A percentile compares a stretch with the other conserved stretches of the same genome.
Conservation (phyloP, 2,797 vertebrate species). For the Borostomias antarcticus region DNA sequence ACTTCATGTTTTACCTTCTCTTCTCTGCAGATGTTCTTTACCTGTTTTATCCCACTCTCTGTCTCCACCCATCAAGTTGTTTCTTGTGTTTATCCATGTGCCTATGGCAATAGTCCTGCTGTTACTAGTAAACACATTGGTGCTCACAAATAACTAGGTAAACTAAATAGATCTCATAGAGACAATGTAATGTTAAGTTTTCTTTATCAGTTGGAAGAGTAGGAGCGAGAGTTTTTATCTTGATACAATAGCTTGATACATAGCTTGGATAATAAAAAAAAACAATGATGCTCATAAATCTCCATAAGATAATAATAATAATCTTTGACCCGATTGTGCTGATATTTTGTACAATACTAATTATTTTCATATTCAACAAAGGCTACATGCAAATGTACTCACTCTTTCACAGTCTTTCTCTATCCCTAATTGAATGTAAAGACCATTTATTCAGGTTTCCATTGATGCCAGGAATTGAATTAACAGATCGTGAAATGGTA, state of each 20-base stretch:
- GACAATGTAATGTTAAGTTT: not conserved
- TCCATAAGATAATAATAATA: no score
- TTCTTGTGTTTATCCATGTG: slow-evolving; percentile 36
- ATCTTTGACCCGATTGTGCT: not conserved
- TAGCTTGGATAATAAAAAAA: not conserved
- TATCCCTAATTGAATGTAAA: not conserved
- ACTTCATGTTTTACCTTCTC: not conserved
- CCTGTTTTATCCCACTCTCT: not conserved
- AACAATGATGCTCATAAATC: no score
- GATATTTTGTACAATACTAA: not conserved
- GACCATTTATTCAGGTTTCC: slow-evolving; percentile 21
- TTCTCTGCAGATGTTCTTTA: not conserved
- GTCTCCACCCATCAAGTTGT: slow-evolving; percentile 29
- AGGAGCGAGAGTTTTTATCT: no score
- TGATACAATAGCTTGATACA: not conserved
- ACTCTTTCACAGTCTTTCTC: slow-evolving; percentile 4
- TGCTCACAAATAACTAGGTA: slow-evolving; percentile 17
- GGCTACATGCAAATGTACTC: not conserved
- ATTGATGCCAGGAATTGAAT: slow-evolving; percentile 25
- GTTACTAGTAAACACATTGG: slow-evolving; percentile 62
- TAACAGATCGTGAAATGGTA: slow-evolving; percentile 44
- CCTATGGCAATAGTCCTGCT: slow-evolving; percentile 54
- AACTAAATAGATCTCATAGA: not conserved
- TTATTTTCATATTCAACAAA: not conserved
- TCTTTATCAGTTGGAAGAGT: not conserved